Conservation (phyloP, 2,797 vertebrate genomes). For the Labroides dimidiatus region DNA sequence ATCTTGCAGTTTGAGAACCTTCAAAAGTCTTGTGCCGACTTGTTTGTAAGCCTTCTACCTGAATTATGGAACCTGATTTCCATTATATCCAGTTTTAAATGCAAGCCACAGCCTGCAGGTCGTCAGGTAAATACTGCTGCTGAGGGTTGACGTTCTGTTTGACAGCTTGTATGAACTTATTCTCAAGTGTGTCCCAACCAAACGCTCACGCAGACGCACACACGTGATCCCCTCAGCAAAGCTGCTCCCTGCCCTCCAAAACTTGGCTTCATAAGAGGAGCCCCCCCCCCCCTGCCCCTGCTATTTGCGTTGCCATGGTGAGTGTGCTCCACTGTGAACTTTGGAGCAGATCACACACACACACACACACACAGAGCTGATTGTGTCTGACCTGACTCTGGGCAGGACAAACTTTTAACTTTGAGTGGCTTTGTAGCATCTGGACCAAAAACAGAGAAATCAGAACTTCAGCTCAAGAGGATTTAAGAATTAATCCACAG, state of each 20-base stretch:
- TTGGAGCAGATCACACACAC: slow-evolving; percentile 68
- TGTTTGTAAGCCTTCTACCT: slow-evolving; percentile 1
- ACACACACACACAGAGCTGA: slow-evolving; percentile 73
- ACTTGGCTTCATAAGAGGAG: slow-evolving; percentile 72
- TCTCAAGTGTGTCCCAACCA: slow-evolving; percentile 36
- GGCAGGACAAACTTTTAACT: slow-evolving; percentile 61
- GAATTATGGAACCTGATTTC: not conserved
- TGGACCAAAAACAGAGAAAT: not conserved
- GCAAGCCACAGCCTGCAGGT: slow-evolving; percentile 44
- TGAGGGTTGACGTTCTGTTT: slow-evolving; percentile 9
- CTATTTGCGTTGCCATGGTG: slow-evolving; percentile 71
- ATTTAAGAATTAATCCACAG: not conserved
- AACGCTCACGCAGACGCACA: slow-evolving; percentile 20
- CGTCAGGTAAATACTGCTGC: slow-evolving; percentile 22
- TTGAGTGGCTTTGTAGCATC: slow-evolving; percentile 17
- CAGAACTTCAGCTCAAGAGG: not conserved
- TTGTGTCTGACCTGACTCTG: slow-evolving; percentile 75
- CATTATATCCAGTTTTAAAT: slow-evolving; percentile 4
- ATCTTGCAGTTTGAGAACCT: not conserved
- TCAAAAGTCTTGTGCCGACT: slow-evolving; percentile 3
- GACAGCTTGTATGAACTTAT: slow-evolving; percentile 28
- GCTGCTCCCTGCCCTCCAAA: slow-evolving; percentile 66
- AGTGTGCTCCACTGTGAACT: slow-evolving; percentile 80
- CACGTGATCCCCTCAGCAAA: slow-evolving; percentile 52
- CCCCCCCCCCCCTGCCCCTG: slow-evolving; percentile 56